A percentile compares a stretch with the other conserved stretches of the same genome.
phyloP scores from a whole-genome alignment of 2,888 invertebrate genomes.

The Cancer borealis region DNA sequence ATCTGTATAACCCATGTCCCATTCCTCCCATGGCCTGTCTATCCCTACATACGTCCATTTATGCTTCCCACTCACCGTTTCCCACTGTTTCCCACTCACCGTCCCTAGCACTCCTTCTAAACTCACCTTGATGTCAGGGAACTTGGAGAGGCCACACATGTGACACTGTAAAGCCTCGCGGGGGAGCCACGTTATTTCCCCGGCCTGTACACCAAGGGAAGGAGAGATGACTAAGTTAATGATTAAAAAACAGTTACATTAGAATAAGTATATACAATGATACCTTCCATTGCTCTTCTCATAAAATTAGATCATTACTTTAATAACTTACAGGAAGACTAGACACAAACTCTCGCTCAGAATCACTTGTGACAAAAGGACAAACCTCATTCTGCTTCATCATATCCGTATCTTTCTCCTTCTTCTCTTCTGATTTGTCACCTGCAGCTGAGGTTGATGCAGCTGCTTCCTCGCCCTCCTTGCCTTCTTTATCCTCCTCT shows the following conservation, averaged over 20 bases:
- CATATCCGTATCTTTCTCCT: background rate
- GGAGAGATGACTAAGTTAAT: background rate
- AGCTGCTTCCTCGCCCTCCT: slow-evolving; percentile 45
- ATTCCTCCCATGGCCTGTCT: background rate
- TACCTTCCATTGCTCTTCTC: too few species aligned
- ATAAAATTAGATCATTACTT: too few species aligned
- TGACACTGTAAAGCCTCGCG: slow-evolving; percentile 67
- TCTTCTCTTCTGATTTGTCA: background rate
- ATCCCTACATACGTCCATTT: too few species aligned
- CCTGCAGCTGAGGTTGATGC: background rate
- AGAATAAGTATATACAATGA: too few species aligned
- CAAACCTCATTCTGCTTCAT: slow-evolving; percentile 39
- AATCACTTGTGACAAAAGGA: background rate
- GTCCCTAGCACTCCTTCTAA: background rate
- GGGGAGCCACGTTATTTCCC: slow-evolving; percentile 63
- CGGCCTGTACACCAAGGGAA: background rate
- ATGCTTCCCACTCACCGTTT: background rate
- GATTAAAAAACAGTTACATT: background rate
- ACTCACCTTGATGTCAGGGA: slow-evolving; percentile 64
- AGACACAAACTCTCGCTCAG: too few species aligned
- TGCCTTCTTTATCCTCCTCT: slow-evolving; percentile 27
- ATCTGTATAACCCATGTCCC: background rate
- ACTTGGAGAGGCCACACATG: slow-evolving; percentile 68
- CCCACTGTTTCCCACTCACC: background rate
- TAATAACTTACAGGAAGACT: background rate